Conservation (phyloP, 2,797 vertebrate species). For the Pelochelys cantorii region DNA sequence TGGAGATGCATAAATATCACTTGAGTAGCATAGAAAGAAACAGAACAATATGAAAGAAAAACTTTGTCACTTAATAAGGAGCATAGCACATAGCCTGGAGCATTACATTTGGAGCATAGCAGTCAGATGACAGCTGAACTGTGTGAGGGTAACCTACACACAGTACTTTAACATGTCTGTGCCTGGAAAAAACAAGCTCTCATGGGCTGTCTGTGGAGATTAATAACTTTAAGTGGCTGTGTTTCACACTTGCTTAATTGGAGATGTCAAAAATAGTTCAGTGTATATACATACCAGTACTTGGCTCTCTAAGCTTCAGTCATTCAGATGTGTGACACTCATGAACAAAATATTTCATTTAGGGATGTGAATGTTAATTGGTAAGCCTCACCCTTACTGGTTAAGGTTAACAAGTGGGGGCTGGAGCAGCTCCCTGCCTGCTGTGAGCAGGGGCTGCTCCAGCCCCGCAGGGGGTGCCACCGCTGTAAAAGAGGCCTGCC, state of each 20-base stretch:
- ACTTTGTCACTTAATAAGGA: neutral
- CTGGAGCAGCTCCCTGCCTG: too few species aligned
- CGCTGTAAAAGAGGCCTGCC: too few species aligned
- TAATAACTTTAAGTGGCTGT: neutral
- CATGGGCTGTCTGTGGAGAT: neutral
- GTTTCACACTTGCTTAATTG: neutral
- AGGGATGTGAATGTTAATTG: too few species aligned
- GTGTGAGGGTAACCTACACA: neutral
- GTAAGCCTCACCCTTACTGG: too few species aligned
- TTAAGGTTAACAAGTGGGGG: too few species aligned
- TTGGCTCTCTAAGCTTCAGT: constrained; percentile 7
- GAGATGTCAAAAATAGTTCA: neutral
- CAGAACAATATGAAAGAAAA: neutral
- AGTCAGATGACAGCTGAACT: neutral
- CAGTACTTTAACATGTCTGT: neutral
- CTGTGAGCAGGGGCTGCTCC: too few species aligned
- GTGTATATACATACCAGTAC: neutral
- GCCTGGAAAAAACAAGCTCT: neutral
- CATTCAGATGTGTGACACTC: neutral
- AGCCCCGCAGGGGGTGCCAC: too few species aligned
- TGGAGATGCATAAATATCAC: rapidly evolving
- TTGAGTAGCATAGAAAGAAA: neutral
- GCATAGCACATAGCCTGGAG: neutral
- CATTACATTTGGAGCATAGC: neutral
- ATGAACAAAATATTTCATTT: neutral